These are phyloP conservation scores for Philereme vetulata DNA, from an alignment of 2,888 invertebrate genomes.

Conservation along the genomic window DNA sequence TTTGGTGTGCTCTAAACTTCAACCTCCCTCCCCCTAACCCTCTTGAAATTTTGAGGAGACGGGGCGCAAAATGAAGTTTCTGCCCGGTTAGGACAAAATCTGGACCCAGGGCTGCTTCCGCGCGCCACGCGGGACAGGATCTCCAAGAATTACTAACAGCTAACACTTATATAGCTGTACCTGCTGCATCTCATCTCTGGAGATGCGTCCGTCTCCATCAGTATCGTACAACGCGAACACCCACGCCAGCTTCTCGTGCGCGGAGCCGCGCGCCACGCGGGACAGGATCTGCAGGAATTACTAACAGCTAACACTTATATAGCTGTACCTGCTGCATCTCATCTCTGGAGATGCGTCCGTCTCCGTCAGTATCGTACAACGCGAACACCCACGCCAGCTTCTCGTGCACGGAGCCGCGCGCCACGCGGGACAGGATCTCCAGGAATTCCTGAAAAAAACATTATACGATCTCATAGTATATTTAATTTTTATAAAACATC, in stretches of 20 bases:
- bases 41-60: too few relatives aligned
- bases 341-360: constrained; percentile 91
- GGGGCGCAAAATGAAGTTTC: too few relatives aligned
- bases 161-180: constrained; percentile 63
- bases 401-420: constrained; percentile 92
- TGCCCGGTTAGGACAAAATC: constrained; percentile 93
- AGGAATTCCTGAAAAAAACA: constrained; percentile 88
- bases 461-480: too few relatives aligned
- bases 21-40: too few relatives aligned
- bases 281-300: constrained; percentile 87
- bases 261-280: constrained; percentile 91
- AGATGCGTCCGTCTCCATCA: constrained; percentile 93
- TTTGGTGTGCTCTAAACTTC: constrained; percentile 93
- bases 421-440: constrained; percentile 91
- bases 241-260: constrained; percentile 94
- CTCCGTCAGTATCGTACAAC: constrained; percentile 93
- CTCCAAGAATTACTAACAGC: constrained; percentile 68
- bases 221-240: constrained; percentile 94
- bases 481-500: too few relatives aligned
- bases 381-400: constrained; percentile 95
- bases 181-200: constrained; percentile 92
- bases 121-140: constrained; percentile 93
- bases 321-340: constrained; percentile 90
- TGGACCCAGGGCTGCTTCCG: constrained; percentile 95
- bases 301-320: too few relatives aligned